These are phyloP conservation scores for Mastigias papua DNA, from an alignment of 30 jellyfish, hydroid and myxozoan genomes.

Conservation along the genomic window DNA sequence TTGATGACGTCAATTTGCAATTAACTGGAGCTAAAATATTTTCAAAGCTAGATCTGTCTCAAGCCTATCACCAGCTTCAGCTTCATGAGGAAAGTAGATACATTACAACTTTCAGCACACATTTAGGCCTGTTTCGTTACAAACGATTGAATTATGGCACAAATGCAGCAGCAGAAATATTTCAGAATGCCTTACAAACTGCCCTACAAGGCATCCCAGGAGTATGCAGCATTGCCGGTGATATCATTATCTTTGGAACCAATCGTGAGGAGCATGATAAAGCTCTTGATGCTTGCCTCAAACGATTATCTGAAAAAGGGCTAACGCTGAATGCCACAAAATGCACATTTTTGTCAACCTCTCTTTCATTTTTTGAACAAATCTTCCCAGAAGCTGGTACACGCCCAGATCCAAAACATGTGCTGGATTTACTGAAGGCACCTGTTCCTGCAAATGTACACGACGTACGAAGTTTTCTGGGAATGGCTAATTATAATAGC, in stretches of 20 bases:
- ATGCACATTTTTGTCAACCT: conserved; percentile 41
- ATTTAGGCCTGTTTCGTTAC: conserved; percentile 31
- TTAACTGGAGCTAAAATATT: conserved; percentile 43
- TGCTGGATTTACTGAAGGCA: conserved; percentile 8
- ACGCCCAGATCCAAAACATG: conserved; percentile 41
- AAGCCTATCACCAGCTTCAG: conserved; percentile 25
- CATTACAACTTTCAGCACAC: conserved; percentile 32
- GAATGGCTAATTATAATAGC: conserved; percentile 54
- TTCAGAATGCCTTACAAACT: conserved; percentile 36
- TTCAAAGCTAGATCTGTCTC: conserved; percentile 18
- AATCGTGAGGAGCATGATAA: conserved; percentile 59
- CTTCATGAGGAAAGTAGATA: conserved; percentile 7
- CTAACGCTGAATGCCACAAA: conserved; percentile 39
- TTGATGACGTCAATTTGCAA: conserved; percentile 13
- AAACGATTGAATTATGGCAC: conserved; percentile 12
- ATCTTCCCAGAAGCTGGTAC: conserved; percentile 30
- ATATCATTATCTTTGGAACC: conserved; percentile 40
- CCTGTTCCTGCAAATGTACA: conserved; percentile 23
- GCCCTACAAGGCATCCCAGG: conserved; percentile 28
- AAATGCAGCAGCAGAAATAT: conserved; percentile 32
- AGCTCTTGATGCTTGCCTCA: conserved; percentile 31
- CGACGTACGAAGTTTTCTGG: conserved; percentile 51
- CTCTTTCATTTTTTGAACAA: conserved; percentile 54
- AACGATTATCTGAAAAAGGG: conserved; percentile 18
- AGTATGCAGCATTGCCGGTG: conserved; percentile 34